Conservation (phyloP, 2,888 invertebrate genomes). For the Netelia inedita region DNA sequence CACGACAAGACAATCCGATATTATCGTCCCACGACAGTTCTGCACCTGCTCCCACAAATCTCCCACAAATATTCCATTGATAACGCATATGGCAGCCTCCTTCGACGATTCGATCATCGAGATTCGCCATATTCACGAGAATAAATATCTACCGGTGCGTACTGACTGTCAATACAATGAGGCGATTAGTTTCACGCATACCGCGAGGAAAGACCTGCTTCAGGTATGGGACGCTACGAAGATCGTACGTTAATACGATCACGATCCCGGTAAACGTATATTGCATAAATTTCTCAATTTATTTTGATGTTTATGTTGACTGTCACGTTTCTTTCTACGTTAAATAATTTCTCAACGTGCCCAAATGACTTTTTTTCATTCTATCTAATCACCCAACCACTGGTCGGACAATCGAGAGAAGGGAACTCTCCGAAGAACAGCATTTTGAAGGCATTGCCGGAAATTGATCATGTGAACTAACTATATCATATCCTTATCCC, state of each 20-base stretch:
- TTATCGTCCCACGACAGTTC: constrained; percentile 51
- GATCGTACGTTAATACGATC: constrained; percentile 69
- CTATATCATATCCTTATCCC: constrained; percentile 16
- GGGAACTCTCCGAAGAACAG: constrained; percentile 51
- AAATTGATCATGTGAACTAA: constrained; percentile 65
- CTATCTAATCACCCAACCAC: not conserved
- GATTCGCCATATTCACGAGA: constrained; percentile 78
- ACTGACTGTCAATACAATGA: constrained; percentile 72
- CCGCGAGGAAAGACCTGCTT: constrained; percentile 76
- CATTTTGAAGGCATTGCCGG: constrained; percentile 30
- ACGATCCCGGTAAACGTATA: constrained; percentile 66
- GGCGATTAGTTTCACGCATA: constrained; percentile 78
- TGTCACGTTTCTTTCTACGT: constrained; percentile 46
- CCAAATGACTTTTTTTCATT: constrained; percentile 41
- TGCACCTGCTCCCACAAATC: constrained; percentile 53
- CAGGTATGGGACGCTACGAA: constrained; percentile 81
- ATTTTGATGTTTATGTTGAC: constrained; percentile 55
- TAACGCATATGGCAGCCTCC: constrained; percentile 76
- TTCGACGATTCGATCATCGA: constrained; percentile 76
- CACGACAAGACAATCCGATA: constrained; percentile 63
- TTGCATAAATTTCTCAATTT: constrained; percentile 31
- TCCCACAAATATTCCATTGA: constrained; percentile 65
- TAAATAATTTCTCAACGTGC: constrained; percentile 37
- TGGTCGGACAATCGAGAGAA: constrained; percentile 51
- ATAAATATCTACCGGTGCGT: constrained; percentile 71